Evolutionary conservation across 2,888 invertebrate species (phyloP).

Genomic region (Conistra vaccinii): DNA sequence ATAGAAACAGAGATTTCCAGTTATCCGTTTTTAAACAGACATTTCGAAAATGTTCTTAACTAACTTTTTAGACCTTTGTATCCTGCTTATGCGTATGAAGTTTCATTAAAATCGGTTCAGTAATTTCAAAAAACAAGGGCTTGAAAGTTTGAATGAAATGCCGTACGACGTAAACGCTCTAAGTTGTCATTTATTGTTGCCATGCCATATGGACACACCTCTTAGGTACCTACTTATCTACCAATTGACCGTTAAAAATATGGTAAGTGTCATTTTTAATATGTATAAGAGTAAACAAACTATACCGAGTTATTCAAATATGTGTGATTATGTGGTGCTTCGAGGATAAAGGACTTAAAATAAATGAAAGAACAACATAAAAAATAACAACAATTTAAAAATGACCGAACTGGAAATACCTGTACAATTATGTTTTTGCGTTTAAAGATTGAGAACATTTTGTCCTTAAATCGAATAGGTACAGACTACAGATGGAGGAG

Average conservation of each 20-base stretch:
- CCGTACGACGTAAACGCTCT: no score
- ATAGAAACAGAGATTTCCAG: no score
- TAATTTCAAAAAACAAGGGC: no score
- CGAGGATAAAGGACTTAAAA: not conserved
- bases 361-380: not conserved
- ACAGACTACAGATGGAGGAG: not conserved
- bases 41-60: no score
- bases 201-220: constrained; percentile 10
- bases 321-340: not conserved
- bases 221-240: not conserved
- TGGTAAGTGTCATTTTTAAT: not conserved
- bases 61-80: no score
- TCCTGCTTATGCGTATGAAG: no score
- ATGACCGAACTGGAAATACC: constrained; percentile 4
- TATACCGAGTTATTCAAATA: not conserved
- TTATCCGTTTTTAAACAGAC: no score
- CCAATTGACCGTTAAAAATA: not conserved
- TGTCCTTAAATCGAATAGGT: not conserved
- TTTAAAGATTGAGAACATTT: not conserved
- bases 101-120: no score
- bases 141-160: no score
- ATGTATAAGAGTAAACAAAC: no score
- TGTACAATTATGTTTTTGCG: constrained; percentile 3
- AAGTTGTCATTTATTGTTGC: constrained; percentile 13
- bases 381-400: not conserved